Evolutionary conservation across 2,888 invertebrate species (phyloP).

Genomic region (Pristionchus japonicus): DNA sequence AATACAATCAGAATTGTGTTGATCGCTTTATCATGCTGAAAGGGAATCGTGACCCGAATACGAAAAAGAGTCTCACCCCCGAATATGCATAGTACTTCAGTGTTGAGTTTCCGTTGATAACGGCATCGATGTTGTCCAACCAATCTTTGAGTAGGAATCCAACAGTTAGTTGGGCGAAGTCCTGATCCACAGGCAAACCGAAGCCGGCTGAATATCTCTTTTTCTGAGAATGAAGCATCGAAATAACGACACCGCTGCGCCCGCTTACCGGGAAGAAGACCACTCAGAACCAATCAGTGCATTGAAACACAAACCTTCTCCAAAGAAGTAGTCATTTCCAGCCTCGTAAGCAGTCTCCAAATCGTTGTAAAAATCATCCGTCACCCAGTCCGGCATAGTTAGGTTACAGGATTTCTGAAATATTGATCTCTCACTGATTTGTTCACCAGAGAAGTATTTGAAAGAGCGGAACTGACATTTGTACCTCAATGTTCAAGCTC

Average conservation of each 20-base stretch:
- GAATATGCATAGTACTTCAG: slow-evolving; percentile 15
- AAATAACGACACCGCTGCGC: too few relatives aligned
- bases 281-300: neutral
- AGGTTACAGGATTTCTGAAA: neutral
- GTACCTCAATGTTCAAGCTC: neutral
- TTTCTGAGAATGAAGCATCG: too few relatives aligned
- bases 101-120: neutral
- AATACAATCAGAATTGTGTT: neutral
- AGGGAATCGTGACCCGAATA: neutral
- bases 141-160: neutral
- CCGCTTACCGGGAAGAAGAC: too few relatives aligned
- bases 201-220: neutral
- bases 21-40: neutral
- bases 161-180: neutral
- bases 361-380: neutral
- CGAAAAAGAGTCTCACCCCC: slow-evolving; percentile 26
- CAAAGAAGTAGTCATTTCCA: neutral
- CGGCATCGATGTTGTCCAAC: neutral
- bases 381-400: neutral
- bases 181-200: neutral
- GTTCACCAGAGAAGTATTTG: too few relatives aligned
- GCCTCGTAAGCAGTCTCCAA: neutral
- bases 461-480: too few relatives aligned
- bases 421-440: neutral
- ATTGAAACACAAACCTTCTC: neutral